Conservation (phyloP, 2,888 invertebrate genomes). For the Trichacis sp. region DNA sequence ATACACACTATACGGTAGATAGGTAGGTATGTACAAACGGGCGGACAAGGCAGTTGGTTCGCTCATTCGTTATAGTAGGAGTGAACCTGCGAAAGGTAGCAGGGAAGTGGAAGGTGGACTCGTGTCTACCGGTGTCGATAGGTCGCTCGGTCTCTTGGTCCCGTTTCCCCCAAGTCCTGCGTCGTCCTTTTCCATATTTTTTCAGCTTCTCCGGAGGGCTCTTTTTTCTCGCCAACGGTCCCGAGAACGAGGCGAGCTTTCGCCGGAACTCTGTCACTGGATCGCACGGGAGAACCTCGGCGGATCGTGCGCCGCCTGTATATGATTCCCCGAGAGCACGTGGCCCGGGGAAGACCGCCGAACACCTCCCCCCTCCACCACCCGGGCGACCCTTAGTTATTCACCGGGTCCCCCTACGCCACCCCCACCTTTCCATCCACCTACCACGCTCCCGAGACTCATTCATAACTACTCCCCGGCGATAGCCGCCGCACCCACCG, state of each 20-base stretch:
- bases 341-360: constrained; percentile 47
- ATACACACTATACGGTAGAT: constrained; percentile 53
- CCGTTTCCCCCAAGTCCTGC: constrained; percentile 22
- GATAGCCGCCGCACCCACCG: constrained; percentile 15
- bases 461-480: constrained; percentile 63
- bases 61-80: constrained; percentile 59
- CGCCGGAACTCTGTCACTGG: constrained; percentile 40
- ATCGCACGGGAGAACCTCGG: constrained; percentile 48
- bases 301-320: constrained; percentile 52
- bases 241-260: constrained; percentile 33
- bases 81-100: constrained; percentile 60
- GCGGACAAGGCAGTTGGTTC: constrained; percentile 48
- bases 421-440: constrained; percentile 48
- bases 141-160: constrained; percentile 29
- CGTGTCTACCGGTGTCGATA: constrained; percentile 50
- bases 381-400: constrained; percentile 34
- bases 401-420: constrained; percentile 39
- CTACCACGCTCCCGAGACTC: constrained; percentile 50
- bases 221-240: constrained; percentile 12
- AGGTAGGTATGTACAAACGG: constrained; percentile 47
- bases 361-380: constrained; percentile 35
- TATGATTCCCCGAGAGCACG: constrained; percentile 60
- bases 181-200: constrained; percentile 27
- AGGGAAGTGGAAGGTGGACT: constrained; percentile 57
- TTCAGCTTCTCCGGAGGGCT: no score